Evolutionary conservation across 2,888 invertebrate species (phyloP).

Genomic region (Drosophila basisetae): DNA sequence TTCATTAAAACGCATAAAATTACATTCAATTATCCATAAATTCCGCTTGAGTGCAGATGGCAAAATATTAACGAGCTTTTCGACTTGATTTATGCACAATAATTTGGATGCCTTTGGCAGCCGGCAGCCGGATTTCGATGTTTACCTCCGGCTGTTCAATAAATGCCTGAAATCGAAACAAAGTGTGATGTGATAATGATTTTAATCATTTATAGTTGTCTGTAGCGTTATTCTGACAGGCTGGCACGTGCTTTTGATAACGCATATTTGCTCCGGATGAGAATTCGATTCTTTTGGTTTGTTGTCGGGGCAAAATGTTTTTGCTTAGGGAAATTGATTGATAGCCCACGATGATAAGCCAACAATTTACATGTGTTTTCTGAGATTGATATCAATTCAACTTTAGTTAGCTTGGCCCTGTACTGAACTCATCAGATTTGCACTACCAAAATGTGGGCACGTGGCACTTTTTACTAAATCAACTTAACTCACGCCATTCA

Average conservation of each 20-base stretch:
- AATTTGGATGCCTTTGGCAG: slow-evolving; percentile 3
- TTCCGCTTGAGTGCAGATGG: slow-evolving; percentile 52
- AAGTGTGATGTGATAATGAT: slow-evolving; percentile 59
- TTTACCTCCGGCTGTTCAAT: slow-evolving; percentile 2
- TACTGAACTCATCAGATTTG: slow-evolving; percentile 16
- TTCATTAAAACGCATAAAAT: slow-evolving; percentile 40
- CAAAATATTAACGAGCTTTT: slow-evolving; percentile 56
- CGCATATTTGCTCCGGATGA: slow-evolving; percentile 3
- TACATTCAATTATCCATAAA: slow-evolving; percentile 68
- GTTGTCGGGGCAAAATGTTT: slow-evolving; percentile 14
- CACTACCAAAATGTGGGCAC: slow-evolving; percentile 40
- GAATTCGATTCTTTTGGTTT: slow-evolving; percentile 10
- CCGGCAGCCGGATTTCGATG: neutral
- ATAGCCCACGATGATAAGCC: neutral
- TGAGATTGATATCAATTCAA: neutral
- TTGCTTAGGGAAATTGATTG: neutral
- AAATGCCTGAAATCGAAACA: slow-evolving; percentile 36
- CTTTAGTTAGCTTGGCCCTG: slow-evolving; percentile 9
- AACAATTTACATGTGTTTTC: neutral
- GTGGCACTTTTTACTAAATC: slow-evolving; percentile 47
- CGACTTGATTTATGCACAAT: slow-evolving; percentile 58
- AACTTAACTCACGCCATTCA: slow-evolving; percentile 29
- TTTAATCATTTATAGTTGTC: slow-evolving; percentile 51
- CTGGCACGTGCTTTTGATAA: slow-evolving; percentile 59
- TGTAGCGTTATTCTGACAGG: slow-evolving; percentile 8